Evolutionary conservation across 1,140 invertebrate species (phyloP).

Genomic region (Atta colombica): DNA sequence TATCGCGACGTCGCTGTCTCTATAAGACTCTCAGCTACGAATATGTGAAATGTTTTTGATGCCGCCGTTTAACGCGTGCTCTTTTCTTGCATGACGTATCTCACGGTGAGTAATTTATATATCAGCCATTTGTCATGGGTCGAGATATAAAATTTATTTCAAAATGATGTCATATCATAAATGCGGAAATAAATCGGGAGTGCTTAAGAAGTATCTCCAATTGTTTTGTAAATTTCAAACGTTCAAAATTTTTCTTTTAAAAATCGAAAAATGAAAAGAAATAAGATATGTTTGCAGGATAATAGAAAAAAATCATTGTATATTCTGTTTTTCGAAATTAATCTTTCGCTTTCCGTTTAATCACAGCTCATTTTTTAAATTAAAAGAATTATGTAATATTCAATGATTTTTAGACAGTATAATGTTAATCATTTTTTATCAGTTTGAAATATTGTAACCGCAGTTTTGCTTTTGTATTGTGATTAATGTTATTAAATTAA

Average conservation of each 20-base stretch:
- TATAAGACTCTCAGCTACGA: neutral
- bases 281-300: neutral
- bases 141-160: slow-evolving; percentile 7
- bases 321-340: neutral
- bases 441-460: neutral
- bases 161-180: neutral
- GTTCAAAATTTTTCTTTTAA: neutral
- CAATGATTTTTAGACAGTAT: neutral
- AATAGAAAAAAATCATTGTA: neutral
- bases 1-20: neutral
- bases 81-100: slow-evolving; percentile 35
- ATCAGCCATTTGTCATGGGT: neutral
- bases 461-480: neutral
- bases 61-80: neutral
- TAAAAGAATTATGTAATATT: neutral
- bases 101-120: slow-evolving; percentile 39
- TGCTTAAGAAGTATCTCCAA: neutral
- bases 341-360: neutral
- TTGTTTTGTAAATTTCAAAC: neutral
- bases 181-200: neutral
- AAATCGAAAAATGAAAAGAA: neutral
- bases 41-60: slow-evolving; percentile 23
- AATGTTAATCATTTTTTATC: neutral
- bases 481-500: neutral
- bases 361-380: neutral